Evolutionary conservation across 1,140 invertebrate species (phyloP), one percentile per base, ranked within the genome.

Genomic region (Dendroctonus ponderosae): DNA sequence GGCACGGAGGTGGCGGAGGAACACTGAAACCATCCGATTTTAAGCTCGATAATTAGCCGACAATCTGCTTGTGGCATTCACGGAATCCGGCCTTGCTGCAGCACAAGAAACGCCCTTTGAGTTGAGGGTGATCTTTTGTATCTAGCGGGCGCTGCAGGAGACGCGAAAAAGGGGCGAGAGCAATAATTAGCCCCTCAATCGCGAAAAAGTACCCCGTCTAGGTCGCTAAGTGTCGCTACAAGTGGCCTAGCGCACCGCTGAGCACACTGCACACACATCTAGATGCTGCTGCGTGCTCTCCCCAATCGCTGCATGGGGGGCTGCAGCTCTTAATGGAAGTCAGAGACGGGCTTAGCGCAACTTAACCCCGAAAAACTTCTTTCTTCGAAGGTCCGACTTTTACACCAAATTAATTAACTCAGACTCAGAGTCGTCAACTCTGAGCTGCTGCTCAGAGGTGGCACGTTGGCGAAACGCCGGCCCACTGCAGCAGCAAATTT

Each of bases 161-260:
- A 37, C 38, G 41, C 5, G 41, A 56, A 52, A 52, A n/a, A 26
- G 50, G 50, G 15, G 53, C n/a, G 53, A 56, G 53, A 56, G 41
- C 40, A 56, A 56, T 56, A 56, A 56, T 56, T 56, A 56, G 53
- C 53, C 53, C 53, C 39, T 56, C 53, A 11, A 56, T 39, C 26
- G 26, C 26, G 26, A 11, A 41, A 41, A 56, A 56, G 41, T 12
- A 11, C 50, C 26, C 26, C 50, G 50, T 48, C 50, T 52, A 52
- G n/a, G 12, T 37, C 50, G 50, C 50, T 9, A 26, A 52, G 50
- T 37, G 46, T 52, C 50, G 50, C n/a, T n/a, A 26, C 15, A 52
- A 52, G 50, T 52, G 50, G 15, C 50, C 7, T 9, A 52, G 50
- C 14, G 15, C 15, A 26, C 50, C 15, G 15, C 50, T 52, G 50